Conservation (phyloP, 37 sponge, comb jelly and placozoan species). For the Beroe ovata region DNA sequence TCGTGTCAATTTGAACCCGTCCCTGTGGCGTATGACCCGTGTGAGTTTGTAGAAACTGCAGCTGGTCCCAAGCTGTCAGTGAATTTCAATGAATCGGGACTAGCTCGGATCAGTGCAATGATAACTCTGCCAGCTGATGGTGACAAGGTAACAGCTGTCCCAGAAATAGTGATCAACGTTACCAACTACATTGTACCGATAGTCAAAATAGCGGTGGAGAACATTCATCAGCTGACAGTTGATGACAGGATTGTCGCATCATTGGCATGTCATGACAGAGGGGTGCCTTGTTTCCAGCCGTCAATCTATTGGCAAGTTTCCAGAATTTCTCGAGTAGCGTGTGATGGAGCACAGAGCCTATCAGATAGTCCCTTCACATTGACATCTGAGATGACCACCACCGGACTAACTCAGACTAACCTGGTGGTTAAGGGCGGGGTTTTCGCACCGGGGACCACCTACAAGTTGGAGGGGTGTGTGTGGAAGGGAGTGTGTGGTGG, state of each 20-base stretch:
- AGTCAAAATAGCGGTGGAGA: not conserved
- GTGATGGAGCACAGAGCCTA: not conserved
- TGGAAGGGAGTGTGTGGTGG: constrained; percentile 42
- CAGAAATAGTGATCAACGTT: constrained; percentile 11
- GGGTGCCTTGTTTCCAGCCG: not conserved
- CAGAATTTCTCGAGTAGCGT: not conserved
- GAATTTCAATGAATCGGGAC: constrained; percentile 19
- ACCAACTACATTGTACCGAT: constrained; percentile 34
- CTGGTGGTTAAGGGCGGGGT: constrained; percentile 42
- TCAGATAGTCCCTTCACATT: not conserved
- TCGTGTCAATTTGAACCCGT: not conserved
- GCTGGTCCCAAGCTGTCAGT: not conserved
- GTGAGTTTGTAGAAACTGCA: not conserved
- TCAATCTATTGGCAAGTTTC: not conserved
- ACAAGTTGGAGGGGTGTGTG: constrained; percentile 51
- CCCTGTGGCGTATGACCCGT: not conserved
- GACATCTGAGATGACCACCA: constrained; percentile 1
- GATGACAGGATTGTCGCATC: constrained; percentile 2
- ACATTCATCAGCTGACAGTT: not conserved
- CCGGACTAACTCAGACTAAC: constrained; percentile 13
- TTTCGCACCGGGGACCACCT: not conserved
- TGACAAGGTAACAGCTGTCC: not conserved
- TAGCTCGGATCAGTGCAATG: not conserved
- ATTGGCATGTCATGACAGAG: not conserved
- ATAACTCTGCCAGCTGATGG: not conserved